phyloP scores from a whole-genome alignment of 2,797 vertebrate genomes.

The Gila robusta region DNA sequence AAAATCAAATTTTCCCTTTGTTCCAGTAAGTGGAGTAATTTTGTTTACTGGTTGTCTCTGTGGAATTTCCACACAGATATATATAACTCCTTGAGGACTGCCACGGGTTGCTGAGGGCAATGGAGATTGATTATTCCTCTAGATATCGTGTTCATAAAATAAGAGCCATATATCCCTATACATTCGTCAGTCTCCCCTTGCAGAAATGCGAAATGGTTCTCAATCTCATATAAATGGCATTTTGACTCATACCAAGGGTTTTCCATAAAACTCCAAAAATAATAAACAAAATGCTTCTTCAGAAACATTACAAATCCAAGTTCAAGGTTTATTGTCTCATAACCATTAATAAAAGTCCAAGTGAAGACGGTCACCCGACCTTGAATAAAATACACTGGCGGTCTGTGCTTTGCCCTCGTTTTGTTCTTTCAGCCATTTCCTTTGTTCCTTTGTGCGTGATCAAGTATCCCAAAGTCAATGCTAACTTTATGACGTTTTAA shows the following conservation, averaged over 20 bases:
- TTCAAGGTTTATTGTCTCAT: constrained; percentile 30
- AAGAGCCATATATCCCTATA: constrained; percentile 8
- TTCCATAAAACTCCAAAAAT: constrained; percentile 26
- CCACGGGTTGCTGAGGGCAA: constrained; percentile 2
- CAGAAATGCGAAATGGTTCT: constrained; percentile 30
- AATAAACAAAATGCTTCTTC: constrained; percentile 23
- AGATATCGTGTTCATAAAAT: constrained; percentile 22
- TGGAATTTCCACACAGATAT: constrained; percentile 3
- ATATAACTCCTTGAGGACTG: constrained; percentile 13
- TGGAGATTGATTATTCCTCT: constrained; percentile 39
- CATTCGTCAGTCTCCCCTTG: constrained; percentile 7
- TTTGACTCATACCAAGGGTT: constrained; percentile 25
- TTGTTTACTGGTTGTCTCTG: constrained; percentile 23
- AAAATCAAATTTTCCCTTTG: constrained; percentile 11
- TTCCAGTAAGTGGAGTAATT: constrained; percentile 4
- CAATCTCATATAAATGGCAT: constrained; percentile 38
- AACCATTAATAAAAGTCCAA: constrained; percentile 33
- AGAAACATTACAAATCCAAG: constrained; percentile 28
- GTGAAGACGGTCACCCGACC: constrained; percentile 18
- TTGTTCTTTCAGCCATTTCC: constrained; percentile 18
- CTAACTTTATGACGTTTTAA: constrained; percentile 1
- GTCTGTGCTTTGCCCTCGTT: constrained; percentile 21
- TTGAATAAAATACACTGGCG: constrained; percentile 32
- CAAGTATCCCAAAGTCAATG: constrained; percentile 25
- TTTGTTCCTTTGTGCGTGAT: constrained; percentile 11